A percentile compares a stretch with the other conserved stretches of the same genome.
These are phyloP conservation scores for Plectrocnemia conspersa DNA, from an alignment of 1,140 invertebrate genomes.

Conservation along the genomic window DNA sequence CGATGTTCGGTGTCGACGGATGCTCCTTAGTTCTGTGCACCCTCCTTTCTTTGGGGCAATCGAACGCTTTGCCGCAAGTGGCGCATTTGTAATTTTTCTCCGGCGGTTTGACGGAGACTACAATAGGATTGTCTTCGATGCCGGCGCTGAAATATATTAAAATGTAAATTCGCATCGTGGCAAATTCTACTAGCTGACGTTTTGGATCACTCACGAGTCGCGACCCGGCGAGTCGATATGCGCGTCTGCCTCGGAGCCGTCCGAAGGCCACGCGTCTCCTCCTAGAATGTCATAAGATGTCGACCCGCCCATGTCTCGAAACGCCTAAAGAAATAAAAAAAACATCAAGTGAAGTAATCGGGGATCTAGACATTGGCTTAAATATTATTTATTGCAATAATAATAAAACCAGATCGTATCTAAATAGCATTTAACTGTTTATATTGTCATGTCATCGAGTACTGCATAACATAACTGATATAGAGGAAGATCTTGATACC, in stretches of 20 bases:
- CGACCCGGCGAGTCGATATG: conserved; percentile 42
- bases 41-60: conserved; percentile 60
- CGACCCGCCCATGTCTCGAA: conserved; percentile 56
- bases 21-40: conserved; percentile 56
- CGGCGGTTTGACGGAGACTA: conserved; percentile 28
- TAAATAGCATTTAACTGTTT: too few species aligned
- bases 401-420: too few species aligned
- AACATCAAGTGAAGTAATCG: too few species aligned
- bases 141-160: conserved; percentile 18
- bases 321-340: conserved; percentile 46
- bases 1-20: conserved; percentile 18
- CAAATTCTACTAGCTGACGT: not conserved
- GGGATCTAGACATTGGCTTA: too few species aligned
- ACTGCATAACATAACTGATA: too few species aligned
- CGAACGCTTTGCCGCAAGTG: conserved; percentile 58
- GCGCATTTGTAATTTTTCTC: conserved; percentile 53
- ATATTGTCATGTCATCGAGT: too few species aligned
- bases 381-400: too few species aligned
- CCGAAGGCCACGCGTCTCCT: conserved; percentile 63
- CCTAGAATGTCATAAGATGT: conserved; percentile 64
- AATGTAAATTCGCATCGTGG: not conserved
- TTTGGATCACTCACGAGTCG: conserved; percentile 41
- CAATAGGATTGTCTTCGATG: conserved; percentile 30
- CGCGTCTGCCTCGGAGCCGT: conserved; percentile 58
- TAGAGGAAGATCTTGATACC: too few species aligned